Evolutionary conservation across 2,797 vertebrate genomes (phyloP).

Genomic region (Psittacula echo): DNA sequence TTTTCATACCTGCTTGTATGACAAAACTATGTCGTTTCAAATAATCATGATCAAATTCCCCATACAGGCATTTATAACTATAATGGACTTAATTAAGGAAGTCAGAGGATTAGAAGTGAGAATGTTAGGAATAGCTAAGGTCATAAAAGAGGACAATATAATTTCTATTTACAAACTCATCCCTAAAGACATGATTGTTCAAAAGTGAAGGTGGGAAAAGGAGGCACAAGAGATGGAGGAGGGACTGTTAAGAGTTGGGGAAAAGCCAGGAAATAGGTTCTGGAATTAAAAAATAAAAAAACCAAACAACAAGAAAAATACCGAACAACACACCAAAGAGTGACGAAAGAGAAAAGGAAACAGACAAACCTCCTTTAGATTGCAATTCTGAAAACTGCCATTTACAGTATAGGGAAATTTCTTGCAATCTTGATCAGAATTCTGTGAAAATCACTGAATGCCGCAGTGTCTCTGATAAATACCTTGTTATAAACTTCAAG

Average conservation of each 20-base stretch:
- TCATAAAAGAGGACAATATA: not conserved
- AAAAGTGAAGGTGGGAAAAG: not conserved
- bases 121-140: not conserved
- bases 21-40: slow-evolving; percentile 32
- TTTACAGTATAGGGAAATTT: not conserved
- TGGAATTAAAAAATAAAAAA: not conserved
- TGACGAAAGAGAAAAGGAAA: not conserved
- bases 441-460: not conserved
- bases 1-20: slow-evolving; percentile 35
- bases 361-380: not conserved
- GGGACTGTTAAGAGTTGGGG: not conserved
- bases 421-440: not conserved
- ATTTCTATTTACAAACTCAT: slow-evolving; percentile 2
- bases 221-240: not conserved
- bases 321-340: not conserved
- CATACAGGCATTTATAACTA: not conserved
- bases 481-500: not conserved
- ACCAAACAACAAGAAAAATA: rapidly evolving
- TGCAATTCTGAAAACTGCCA: not conserved
- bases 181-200: not conserved
- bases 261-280: not conserved
- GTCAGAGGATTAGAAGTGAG: not conserved
- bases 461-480: not conserved
- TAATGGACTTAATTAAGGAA: not conserved
- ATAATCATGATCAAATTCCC: slow-evolving; percentile 13